phyloP scores from a whole-genome alignment of 2,888 invertebrate species.

The Hirtodrosophila confusa region DNA sequence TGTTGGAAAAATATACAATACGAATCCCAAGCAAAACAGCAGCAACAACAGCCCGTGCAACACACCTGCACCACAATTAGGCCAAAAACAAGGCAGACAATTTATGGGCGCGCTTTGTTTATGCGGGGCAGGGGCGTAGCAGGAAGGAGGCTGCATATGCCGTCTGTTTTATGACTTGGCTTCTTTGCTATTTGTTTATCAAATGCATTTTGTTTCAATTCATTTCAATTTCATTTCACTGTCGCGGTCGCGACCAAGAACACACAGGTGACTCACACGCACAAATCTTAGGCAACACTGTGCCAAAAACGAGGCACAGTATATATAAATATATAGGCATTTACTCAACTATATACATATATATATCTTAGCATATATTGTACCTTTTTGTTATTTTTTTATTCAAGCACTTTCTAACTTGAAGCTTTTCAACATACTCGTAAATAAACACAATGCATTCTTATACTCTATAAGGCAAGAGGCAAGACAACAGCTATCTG shows the following conservation, averaged over 20 bases:
- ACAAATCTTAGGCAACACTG: constrained; percentile 29
- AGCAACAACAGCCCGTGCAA: constrained; percentile 6
- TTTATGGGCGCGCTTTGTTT: constrained; percentile 53
- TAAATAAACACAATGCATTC: no score
- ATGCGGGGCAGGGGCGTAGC: constrained; percentile 2
- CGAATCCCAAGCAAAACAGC: constrained; percentile 12
- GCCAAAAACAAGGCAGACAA: constrained; percentile 36
- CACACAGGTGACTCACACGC: constrained; percentile 60
- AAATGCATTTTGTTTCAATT: constrained; percentile 62
- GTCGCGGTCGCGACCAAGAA: constrained; percentile 68
- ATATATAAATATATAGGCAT: constrained; percentile 16
- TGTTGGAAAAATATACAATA: constrained; percentile 35
- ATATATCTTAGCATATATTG: not conserved
- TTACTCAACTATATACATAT: constrained; percentile 31
- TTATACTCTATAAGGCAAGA: no score
- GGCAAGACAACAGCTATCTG: no score
- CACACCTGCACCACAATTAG: constrained; percentile 49
- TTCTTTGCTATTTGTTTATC: constrained; percentile 43
- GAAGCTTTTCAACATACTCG: no score
- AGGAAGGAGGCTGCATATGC: constrained; percentile 14
- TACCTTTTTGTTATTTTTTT: no score
- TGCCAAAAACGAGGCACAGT: constrained; percentile 58
- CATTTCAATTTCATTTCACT: constrained; percentile 62
- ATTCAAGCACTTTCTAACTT: no score
- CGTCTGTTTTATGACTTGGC: constrained; percentile 21